Conservation (phyloP, 2,113 vertebrate genomes). For the Syngnathus floridae region DNA sequence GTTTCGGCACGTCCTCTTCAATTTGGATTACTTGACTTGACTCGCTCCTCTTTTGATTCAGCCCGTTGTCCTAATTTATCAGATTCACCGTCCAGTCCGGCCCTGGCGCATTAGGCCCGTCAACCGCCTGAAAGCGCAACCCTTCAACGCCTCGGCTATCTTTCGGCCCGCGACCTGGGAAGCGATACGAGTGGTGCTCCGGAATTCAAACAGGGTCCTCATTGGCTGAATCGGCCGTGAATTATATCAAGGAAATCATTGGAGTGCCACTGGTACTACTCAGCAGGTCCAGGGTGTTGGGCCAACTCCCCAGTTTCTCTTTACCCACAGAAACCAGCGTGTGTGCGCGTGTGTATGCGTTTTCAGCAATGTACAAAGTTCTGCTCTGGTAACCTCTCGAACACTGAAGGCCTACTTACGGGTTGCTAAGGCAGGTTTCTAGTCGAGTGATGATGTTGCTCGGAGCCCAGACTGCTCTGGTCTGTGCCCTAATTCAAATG, state of each 20-base stretch:
- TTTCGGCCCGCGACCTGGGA: slow-evolving; percentile 47
- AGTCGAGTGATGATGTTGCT: slow-evolving; percentile 66
- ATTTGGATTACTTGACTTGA: slow-evolving; percentile 36
- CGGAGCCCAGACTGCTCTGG: slow-evolving; percentile 73
- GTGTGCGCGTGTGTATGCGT: slow-evolving; percentile 8
- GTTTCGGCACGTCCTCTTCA: slow-evolving; percentile 27
- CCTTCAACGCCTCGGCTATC: slow-evolving; percentile 16
- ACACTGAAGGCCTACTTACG: slow-evolving; percentile 53
- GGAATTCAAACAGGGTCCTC: slow-evolving; percentile 70
- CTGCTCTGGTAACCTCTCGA: slow-evolving; percentile 58
- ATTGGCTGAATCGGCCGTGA: slow-evolving; percentile 63
- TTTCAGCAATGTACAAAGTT: slow-evolving; percentile 47
- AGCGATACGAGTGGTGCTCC: slow-evolving; percentile 50
- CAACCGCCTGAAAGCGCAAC: slow-evolving; percentile 22
- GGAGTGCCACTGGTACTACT: slow-evolving; percentile 50
- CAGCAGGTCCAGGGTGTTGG: slow-evolving; percentile 49
- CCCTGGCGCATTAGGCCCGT: slow-evolving; percentile 36
- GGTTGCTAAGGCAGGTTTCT: slow-evolving; percentile 62
- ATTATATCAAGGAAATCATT: slow-evolving; percentile 64
- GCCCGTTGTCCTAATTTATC: slow-evolving; percentile 33
- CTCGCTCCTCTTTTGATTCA: slow-evolving; percentile 41
- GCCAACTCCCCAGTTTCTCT: slow-evolving; percentile 27
- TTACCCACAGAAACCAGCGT: slow-evolving; percentile 60
- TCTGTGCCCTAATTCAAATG: slow-evolving; percentile 67
- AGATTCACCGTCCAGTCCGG: slow-evolving; percentile 55